phyloP scores from a whole-genome alignment of 2,113 vertebrate genomes.

The Calypte anna region DNA sequence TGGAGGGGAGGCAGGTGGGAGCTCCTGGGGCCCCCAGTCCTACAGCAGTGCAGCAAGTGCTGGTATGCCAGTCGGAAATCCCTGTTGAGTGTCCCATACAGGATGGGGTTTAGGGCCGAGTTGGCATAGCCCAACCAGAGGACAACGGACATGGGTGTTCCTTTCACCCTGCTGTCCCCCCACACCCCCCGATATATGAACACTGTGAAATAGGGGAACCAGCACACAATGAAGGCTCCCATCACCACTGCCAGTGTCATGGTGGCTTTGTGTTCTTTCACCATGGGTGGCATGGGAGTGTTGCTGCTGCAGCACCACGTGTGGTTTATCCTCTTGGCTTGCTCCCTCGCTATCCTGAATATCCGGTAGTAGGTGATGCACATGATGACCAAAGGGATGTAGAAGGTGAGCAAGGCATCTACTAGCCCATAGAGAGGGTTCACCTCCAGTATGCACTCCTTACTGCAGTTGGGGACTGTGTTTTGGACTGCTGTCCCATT shows the following conservation, averaged over 20 bases:
- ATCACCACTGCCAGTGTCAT: constrained; percentile 89
- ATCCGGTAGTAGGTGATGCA: constrained; percentile 91
- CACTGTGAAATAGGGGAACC: constrained; percentile 93
- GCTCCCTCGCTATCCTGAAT: constrained; percentile 89
- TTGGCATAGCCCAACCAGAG: constrained; percentile 93
- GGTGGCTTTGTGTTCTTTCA: constrained; percentile 92
- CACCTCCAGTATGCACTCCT: constrained; percentile 84
- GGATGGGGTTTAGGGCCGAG: constrained; percentile 92
- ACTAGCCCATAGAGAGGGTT: constrained; percentile 87
- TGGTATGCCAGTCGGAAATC: constrained; percentile 90
- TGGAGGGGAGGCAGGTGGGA: not conserved
- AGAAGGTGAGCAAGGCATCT: constrained; percentile 91
- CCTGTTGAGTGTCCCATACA: constrained; percentile 89
- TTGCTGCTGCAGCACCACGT: constrained; percentile 62
- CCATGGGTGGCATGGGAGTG: constrained; percentile 66
- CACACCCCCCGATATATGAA: constrained; percentile 83
- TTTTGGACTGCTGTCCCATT: constrained; percentile 82
- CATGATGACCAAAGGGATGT: constrained; percentile 89
- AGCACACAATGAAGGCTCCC: constrained; percentile 91
- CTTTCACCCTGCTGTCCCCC: constrained; percentile 58
- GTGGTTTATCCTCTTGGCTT: constrained; percentile 88
- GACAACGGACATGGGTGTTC: constrained; percentile 71
- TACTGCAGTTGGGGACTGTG: not conserved
- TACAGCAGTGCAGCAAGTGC: constrained; percentile 82
- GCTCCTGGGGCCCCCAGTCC: not conserved